A percentile compares a stretch with the other conserved stretches of the same genome.
phyloP scores from a whole-genome alignment of 35 echinoderm and acorn worm species.

The Chiridota heheva region DNA sequence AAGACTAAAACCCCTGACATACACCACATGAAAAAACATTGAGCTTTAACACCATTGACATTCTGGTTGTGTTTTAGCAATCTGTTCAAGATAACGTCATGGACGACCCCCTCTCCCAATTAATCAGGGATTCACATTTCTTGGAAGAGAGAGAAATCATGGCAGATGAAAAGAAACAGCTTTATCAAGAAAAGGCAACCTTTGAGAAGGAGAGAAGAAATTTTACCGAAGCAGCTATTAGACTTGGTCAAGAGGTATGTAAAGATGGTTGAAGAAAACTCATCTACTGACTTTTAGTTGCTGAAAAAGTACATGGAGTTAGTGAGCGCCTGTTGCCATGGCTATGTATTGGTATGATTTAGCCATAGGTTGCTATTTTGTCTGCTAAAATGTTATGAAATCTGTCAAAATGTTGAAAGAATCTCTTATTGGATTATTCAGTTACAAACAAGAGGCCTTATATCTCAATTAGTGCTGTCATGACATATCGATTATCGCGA shows the following conservation, averaged over 20 bases:
- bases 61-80: background rate
- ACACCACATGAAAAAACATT: background rate
- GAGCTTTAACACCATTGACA: too few species aligned
- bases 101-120: slow-evolving; percentile 52
- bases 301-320: too few species aligned
- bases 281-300: background rate
- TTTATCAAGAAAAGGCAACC: slow-evolving; percentile 76
- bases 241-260: slow-evolving; percentile 84
- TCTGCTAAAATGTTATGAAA: background rate
- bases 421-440: too few species aligned
- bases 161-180: slow-evolving; percentile 69
- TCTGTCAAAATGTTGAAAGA: background rate
- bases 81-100: too few species aligned
- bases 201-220: slow-evolving; percentile 87
- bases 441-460: too few species aligned
- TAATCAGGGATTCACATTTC: slow-evolving; percentile 83
- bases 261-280: too few species aligned
- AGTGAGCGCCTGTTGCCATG: too few species aligned
- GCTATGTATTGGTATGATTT: background rate
- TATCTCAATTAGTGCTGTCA: too few species aligned
- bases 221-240: slow-evolving; percentile 91
- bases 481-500: too few species aligned
- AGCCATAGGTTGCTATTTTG: background rate
- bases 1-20: too few species aligned
- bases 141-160: slow-evolving; percentile 95